phyloP scores from a whole-genome alignment of 2,888 invertebrate species.

The Sinopyrophorus schimmeli region DNA sequence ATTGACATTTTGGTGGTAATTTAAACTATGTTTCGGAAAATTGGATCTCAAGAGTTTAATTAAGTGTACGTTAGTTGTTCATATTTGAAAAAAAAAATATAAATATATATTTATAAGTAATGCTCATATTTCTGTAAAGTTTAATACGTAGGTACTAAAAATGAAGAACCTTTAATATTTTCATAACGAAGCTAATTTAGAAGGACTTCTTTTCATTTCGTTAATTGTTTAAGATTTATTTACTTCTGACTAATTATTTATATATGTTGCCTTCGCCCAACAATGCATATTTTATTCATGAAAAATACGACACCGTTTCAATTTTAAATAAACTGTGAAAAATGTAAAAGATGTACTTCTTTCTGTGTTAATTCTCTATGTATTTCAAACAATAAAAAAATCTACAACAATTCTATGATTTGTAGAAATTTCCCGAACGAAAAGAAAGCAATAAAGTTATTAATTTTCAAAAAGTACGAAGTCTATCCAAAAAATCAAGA shows the following conservation, averaged over 20 bases:
- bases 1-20: slow-evolving; percentile 13
- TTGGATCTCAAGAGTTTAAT: slow-evolving; percentile 27
- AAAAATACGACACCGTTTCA: too few species aligned
- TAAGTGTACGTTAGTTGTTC: slow-evolving; percentile 23
- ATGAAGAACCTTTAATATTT: slow-evolving; percentile 20
- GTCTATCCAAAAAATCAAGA: too few species aligned
- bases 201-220: too few species aligned
- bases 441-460: too few species aligned
- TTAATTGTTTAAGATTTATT: too few species aligned
- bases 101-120: slow-evolving; percentile 25
- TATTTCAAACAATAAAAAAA: slow-evolving; percentile 19
- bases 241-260: too few species aligned
- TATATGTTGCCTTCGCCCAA: too few species aligned
- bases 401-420: too few species aligned
- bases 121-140: slow-evolving; percentile 20
- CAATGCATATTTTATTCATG: too few species aligned
- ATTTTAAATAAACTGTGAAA: too few species aligned
- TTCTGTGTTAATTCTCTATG: slow-evolving; percentile 19
- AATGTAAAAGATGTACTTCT: slow-evolving; percentile 11
- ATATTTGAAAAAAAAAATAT: slow-evolving; percentile 10
- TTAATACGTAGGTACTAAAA: slow-evolving; percentile 19
- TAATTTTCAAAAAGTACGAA: too few species aligned
- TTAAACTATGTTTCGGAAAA: slow-evolving; percentile 25
- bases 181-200: slow-evolving; percentile 21
- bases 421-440: too few species aligned